These are phyloP conservation scores for Microtus pennsylvanicus DNA, from an alignment of 2,113 vertebrate species.

Conservation along the genomic window DNA sequence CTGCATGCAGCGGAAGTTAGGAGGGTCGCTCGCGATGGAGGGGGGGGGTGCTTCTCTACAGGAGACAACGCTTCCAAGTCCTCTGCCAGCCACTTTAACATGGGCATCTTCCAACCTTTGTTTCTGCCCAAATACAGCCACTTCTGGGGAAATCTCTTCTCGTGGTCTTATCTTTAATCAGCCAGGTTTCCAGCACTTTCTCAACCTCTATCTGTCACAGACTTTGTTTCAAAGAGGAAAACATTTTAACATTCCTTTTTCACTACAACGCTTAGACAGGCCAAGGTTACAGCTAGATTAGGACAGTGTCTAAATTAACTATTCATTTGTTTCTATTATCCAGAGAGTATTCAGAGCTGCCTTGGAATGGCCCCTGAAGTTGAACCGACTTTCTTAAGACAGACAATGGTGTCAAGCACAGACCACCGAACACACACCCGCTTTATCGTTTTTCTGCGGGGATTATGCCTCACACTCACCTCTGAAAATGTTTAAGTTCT, in stretches of 20 bases:
- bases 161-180: neutral
- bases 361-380: neutral
- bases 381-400: neutral
- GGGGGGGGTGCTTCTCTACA: neutral
- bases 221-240: conserved; percentile 30
- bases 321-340: neutral
- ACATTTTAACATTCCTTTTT: neutral
- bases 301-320: neutral
- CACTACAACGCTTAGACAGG: neutral
- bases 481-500: conserved; percentile 32
- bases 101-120: neutral
- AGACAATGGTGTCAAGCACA: neutral
- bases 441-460: neutral
- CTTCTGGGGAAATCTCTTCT: neutral
- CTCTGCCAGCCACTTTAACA: neutral
- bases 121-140: neutral
- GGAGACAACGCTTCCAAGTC: neutral
- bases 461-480: neutral
- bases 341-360: neutral
- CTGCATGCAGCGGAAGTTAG: conserved; percentile 80
- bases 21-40: conserved; percentile 54
- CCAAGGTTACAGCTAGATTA: neutral
- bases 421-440: neutral
- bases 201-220: neutral
- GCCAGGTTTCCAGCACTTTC: conserved; percentile 14